Evolutionary conservation across 1,140 invertebrate species (phyloP), one percentile per base, ranked within the genome.

Genomic region (Drosophila pallidifrons): DNA sequence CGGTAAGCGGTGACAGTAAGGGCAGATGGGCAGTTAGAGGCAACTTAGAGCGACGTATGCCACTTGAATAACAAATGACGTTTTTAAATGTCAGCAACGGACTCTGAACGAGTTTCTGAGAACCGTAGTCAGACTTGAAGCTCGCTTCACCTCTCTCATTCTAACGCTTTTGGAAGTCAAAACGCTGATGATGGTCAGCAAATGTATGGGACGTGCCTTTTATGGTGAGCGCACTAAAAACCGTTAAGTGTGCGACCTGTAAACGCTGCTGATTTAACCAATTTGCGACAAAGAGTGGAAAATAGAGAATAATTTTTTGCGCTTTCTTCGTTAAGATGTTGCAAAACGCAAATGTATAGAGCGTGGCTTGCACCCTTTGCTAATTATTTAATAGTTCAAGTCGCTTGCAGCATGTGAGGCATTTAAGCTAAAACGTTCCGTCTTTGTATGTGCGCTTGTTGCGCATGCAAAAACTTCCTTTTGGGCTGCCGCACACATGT

Each of bases 51-150:
- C 82, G 72, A 85, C 85, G 85, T 89, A 88, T 88, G 83, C 83
- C 85, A 88, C 83, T 88, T 89, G 83, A 88, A 88, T 88, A 88
- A 83, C 83, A 89, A 88, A 88, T 88, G 85, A 78, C 81, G 58
- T 88, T 87, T 88, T 87, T 88, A 88, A 89, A 89, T 88, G 83
- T 79, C 81, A 89, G 65, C 67, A 65, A 57, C 61, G 47, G 66
- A 75, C 30, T 52, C 63, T 58, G 68, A 75, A 57, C 32, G 67
- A 66, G 54, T 54, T 35, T 58, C 57, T 47, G 65, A 68, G 35
- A 51, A 57, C 16, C 13, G 45, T 57, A 47, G 46, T 35, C 38
- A 20, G 30, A 59, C 66, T 59, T 47, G 74, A n/a, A 47, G 63
- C 55, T 51, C 45, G 20, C 20, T 63, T 57, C 20, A 0, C 7